Percentiles rank a stretch among this genome's conserved stretches.
These are phyloP conservation scores for Hafferia zeledoni DNA, from an alignment of 2,797 vertebrate genomes.

Conservation along the genomic window DNA sequence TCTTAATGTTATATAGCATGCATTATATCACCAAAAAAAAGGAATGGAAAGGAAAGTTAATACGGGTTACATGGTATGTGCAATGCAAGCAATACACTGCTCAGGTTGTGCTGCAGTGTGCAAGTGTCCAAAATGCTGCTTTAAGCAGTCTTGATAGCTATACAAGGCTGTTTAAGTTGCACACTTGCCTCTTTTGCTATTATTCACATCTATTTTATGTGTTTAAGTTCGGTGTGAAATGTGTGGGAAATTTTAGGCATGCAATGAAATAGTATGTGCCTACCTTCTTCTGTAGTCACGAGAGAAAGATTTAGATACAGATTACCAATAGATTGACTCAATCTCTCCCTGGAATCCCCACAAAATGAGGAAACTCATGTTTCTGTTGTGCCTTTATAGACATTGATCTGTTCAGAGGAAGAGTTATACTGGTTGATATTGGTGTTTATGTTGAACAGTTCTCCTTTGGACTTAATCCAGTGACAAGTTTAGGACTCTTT, in stretches of 20 bases:
- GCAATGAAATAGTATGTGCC: background rate
- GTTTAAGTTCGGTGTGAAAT: background rate
- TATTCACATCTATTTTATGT: background rate
- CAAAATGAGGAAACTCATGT: background rate
- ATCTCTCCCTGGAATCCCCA: background rate
- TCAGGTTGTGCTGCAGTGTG: background rate
- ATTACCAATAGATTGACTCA: background rate
- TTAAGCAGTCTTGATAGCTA: background rate
- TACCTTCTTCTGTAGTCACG: background rate
- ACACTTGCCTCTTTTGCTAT: background rate
- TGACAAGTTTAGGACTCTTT: background rate
- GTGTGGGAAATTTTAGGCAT: background rate
- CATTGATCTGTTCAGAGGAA: background rate
- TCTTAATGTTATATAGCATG: background rate
- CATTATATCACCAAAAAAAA: background rate
- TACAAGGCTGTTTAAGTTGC: background rate
- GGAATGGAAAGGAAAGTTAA: background rate
- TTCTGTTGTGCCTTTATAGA: background rate
- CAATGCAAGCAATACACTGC: background rate
- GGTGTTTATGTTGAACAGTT: background rate
- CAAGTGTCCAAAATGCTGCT: background rate
- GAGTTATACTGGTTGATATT: background rate
- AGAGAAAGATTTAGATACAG: background rate
- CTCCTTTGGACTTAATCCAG: background rate
- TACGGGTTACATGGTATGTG: rapidly evolving